Evolutionary conservation across 1,140 invertebrate species (phyloP), one percentile per base, ranked within the genome.

Genomic region (Brachystomella parvula): DNA sequence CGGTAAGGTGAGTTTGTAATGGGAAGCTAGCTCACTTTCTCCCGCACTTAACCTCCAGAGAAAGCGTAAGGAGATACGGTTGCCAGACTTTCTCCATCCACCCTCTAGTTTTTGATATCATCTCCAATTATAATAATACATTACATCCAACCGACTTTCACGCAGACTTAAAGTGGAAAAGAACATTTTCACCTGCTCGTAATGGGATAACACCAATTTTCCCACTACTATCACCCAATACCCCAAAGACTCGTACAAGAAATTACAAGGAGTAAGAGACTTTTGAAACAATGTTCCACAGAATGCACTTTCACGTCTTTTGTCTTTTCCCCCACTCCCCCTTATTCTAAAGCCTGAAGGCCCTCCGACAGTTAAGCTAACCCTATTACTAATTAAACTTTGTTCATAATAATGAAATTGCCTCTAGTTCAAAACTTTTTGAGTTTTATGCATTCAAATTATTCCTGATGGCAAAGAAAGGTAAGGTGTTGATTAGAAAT

Each of bases 71-170:
- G 12, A 12, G 6, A 12, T 21, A 6, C 53, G 6, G 53, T 57
- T 57, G 12, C 28, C 28, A 21, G 53, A 12, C 6, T 47, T 15
- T 47, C 15, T 47, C 15, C 15, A 15, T 21, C 44, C 44, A 15
- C 21, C 6, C n/a, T 6, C 21, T 29, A 57, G 6, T 24, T 21
- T 39, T 39, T 39, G 58, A 33, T 31, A 60, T 60, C 58, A 31
- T 24, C 58, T 31, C 31, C 58, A 60, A 60, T 60, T 60, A 60
- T 33, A 60, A 60, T 60, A 60, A 60, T 60, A 31, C 58, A 60
- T 60, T 60, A 60, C 28, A 31, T 60, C 28, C 15, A 29, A 31
- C 28, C 31, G 29, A 33, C 6, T 24, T 57, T 9, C 53, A 6
- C 53, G 53, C 6, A 21, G 53, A 12, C 6, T 6, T 57, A 9